A percentile compares a stretch with the other conserved stretches of the same genome.
Conservation (phyloP, 2,888 invertebrate genomes). For the Drosophila paracracens region DNA sequence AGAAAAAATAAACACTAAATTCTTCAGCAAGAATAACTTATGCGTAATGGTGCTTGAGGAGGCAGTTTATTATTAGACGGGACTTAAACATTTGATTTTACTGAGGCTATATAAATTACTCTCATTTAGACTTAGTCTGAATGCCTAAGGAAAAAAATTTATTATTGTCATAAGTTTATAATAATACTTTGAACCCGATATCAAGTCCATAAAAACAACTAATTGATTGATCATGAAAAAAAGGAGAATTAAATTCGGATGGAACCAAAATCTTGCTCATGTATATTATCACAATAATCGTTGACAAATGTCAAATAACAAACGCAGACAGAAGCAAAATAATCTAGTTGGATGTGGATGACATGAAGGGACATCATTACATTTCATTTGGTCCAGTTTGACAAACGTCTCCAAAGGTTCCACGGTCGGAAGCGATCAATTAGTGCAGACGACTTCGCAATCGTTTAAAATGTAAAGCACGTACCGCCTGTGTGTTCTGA, state of each 20-base stretch:
- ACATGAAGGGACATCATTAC: slow-evolving; percentile 66
- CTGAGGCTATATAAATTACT: neutral
- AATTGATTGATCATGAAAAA: slow-evolving; percentile 17
- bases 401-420: slow-evolving; percentile 58
- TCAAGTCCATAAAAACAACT: slow-evolving; percentile 8
- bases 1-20: neutral
- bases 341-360: slow-evolving; percentile 68
- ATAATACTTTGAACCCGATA: neutral
- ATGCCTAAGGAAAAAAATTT: neutral
- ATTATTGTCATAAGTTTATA: neutral
- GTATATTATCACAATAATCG: slow-evolving; percentile 56
- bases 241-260: neutral
- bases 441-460: slow-evolving; percentile 79
- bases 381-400: slow-evolving; percentile 68
- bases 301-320: slow-evolving; percentile 59
- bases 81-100: neutral
- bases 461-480: slow-evolving; percentile 84
- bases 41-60: neutral
- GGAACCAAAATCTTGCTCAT: slow-evolving; percentile 24
- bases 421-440: slow-evolving; percentile 82
- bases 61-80: neutral
- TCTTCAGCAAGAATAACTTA: neutral
- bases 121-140: neutral
- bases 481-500: slow-evolving; percentile 84
- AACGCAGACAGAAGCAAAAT: slow-evolving; percentile 41